phyloP scores from a whole-genome alignment of 2,888 invertebrate genomes.

The Oeneis ivallda region DNA sequence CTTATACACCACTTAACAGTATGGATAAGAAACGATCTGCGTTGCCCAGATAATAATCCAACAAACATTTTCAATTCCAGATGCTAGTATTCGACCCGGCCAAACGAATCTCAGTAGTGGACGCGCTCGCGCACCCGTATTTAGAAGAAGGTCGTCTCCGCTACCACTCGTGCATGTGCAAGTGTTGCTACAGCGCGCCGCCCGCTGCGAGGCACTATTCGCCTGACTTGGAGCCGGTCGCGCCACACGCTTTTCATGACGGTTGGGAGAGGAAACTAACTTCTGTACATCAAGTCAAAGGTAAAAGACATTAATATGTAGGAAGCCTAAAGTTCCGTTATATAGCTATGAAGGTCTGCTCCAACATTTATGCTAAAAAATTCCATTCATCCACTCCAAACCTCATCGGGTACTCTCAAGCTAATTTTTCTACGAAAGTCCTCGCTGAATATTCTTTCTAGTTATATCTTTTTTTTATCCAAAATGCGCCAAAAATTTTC shows the following conservation, averaged over 20 bases:
- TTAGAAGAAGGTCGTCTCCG: constrained; percentile 98
- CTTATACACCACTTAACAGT: no score
- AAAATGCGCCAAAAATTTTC: no score
- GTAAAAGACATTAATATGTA: constrained; percentile 64
- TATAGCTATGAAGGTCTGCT: no score
- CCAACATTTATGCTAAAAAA: background rate
- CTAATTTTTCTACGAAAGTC: background rate
- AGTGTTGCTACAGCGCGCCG: constrained; percentile 90
- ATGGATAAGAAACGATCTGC: no score
- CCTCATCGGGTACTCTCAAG: background rate
- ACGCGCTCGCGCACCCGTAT: constrained; percentile 98
- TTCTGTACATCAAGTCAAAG: constrained; percentile 96
- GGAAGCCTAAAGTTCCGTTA: no score
- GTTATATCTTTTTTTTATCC: no score
- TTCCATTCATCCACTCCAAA: no score
- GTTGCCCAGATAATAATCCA: no score
- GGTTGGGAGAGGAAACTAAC: constrained; percentile 97
- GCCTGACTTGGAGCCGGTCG: constrained; percentile 94
- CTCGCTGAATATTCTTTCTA: background rate
- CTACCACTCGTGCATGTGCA: constrained; percentile 99
- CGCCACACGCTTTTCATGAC: constrained; percentile 96
- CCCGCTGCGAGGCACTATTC: constrained; percentile 89
- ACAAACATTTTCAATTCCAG: constrained; percentile 78
- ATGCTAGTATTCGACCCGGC: constrained; percentile 99
- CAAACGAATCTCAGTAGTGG: constrained; percentile 96